These are phyloP conservation scores for Scaptomyza cyrtandrae DNA, from an alignment of 2,888 invertebrate genomes.

Conservation along the genomic window DNA sequence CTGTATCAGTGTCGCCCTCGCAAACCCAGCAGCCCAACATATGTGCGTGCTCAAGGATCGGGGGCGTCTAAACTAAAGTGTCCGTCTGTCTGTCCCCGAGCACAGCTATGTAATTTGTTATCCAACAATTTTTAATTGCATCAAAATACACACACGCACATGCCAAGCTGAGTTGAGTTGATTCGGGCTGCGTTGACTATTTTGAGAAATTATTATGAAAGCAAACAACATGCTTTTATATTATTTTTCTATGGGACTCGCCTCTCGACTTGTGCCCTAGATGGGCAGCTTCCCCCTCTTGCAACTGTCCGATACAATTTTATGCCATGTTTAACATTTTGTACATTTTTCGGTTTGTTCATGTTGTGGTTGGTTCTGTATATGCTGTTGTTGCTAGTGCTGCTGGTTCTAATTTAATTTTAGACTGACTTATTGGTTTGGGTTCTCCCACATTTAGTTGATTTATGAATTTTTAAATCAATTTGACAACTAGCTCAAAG, in stretches of 20 bases:
- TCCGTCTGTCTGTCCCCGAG: constrained; percentile 27
- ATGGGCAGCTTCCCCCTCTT: constrained; percentile 14
- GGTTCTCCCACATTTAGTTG: constrained; percentile 55
- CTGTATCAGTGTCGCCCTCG: constrained; percentile 69
- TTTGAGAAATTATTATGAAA: constrained; percentile 56
- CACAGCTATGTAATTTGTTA: constrained; percentile 75
- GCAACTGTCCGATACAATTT: constrained; percentile 75
- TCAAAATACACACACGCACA: constrained; percentile 71
- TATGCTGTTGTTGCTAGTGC: constrained; percentile 46
- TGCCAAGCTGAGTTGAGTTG: constrained; percentile 27
- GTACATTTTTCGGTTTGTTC: constrained; percentile 60
- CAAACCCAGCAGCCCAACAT: constrained; percentile 55
- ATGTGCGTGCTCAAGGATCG: constrained; percentile 52
- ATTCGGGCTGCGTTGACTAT: constrained; percentile 33
- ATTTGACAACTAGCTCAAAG: constrained; percentile 62
- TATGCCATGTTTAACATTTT: constrained; percentile 78
- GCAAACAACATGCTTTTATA: constrained; percentile 64
- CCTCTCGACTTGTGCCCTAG: constrained; percentile 17
- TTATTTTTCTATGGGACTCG: constrained; percentile 23
- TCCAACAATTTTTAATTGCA: constrained; percentile 80
- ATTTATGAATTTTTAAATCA: constrained; percentile 77
- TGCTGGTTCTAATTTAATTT: constrained; percentile 70
- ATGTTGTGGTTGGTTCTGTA: constrained; percentile 33
- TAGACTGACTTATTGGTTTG: constrained; percentile 40
- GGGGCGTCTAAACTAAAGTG: constrained; percentile 20